phyloP scores from a whole-genome alignment of 2,888 invertebrate species.

The Eubasilissa splendida region DNA sequence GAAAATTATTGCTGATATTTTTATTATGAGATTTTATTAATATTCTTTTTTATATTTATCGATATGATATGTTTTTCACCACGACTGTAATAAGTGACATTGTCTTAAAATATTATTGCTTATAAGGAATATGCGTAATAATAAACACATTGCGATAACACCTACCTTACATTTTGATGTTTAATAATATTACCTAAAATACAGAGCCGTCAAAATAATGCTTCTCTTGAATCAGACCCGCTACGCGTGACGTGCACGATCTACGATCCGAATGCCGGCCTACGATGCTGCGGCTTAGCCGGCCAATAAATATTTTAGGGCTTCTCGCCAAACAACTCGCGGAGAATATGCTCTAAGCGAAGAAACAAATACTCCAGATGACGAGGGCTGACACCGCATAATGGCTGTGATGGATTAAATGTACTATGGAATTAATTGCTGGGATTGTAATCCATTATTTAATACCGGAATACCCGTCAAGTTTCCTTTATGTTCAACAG shows the following conservation, averaged over 20 bases:
- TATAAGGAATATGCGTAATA: conserved; percentile 17
- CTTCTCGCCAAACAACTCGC: conserved; percentile 38
- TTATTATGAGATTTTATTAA: no score
- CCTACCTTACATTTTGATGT: conserved; percentile 44
- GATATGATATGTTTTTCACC: no score
- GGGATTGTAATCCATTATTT: conserved; percentile 30
- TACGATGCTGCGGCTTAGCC: conserved; percentile 9
- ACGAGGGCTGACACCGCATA: conserved; percentile 52
- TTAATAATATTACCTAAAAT: conserved; percentile 50
- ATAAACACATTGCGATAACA: conserved; percentile 39
- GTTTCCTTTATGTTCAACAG: background rate
- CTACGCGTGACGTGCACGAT: conserved; percentile 22
- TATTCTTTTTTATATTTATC: no score
- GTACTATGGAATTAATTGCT: conserved; percentile 45
- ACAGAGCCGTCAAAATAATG: conserved; percentile 52
- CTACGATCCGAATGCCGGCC: conserved; percentile 27
- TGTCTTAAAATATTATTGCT: no score
- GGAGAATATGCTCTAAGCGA: conserved; percentile 11
- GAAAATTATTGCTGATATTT: no score
- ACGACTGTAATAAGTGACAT: no score
- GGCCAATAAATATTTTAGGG: conserved; percentile 51
- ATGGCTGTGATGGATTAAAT: conserved; percentile 52
- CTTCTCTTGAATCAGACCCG: conserved; percentile 33
- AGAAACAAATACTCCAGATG: conserved; percentile 47
- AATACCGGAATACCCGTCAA: background rate